Conservation (phyloP, 1,140 invertebrate genomes). For the Thereuonema tuberculata region DNA sequence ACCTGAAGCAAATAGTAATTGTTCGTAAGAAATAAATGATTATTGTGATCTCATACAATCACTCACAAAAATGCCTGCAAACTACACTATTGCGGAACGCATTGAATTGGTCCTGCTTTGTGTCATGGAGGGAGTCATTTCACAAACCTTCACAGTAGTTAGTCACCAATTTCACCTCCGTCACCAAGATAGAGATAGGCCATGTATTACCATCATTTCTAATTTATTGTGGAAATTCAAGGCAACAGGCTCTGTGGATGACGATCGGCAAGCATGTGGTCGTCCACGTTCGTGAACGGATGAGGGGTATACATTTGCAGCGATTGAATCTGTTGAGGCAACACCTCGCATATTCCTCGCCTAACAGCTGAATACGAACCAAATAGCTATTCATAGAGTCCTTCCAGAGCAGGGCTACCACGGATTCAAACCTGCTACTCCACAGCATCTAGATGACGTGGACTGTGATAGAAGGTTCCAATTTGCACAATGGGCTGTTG, state of each 20-base stretch:
- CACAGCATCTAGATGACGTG: too few relatives aligned
- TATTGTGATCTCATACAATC: too few relatives aligned
- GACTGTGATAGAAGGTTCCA: background rate
- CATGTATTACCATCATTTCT: background rate
- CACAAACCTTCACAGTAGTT: background rate
- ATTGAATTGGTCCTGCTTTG: background rate
- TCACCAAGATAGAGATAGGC: background rate
- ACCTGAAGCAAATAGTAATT: too few relatives aligned
- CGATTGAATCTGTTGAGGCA: too few relatives aligned
- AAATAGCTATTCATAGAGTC: background rate
- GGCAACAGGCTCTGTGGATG: background rate
- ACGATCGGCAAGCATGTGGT: background rate
- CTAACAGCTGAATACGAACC: background rate
- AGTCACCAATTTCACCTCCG: background rate
- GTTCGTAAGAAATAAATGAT: too few relatives aligned
- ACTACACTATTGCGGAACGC: too few relatives aligned
- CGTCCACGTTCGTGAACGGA: background rate
- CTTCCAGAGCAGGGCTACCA: background rate
- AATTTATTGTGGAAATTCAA: background rate
- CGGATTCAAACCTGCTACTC: background rate
- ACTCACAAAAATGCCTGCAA: too few relatives aligned
- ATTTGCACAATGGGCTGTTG: background rate
- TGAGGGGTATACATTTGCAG: too few relatives aligned
- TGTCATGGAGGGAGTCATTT: background rate
- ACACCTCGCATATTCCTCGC: background rate